phyloP scores from a whole-genome alignment of 2,888 invertebrate genomes.

The Microctonus aethiopoides region DNA sequence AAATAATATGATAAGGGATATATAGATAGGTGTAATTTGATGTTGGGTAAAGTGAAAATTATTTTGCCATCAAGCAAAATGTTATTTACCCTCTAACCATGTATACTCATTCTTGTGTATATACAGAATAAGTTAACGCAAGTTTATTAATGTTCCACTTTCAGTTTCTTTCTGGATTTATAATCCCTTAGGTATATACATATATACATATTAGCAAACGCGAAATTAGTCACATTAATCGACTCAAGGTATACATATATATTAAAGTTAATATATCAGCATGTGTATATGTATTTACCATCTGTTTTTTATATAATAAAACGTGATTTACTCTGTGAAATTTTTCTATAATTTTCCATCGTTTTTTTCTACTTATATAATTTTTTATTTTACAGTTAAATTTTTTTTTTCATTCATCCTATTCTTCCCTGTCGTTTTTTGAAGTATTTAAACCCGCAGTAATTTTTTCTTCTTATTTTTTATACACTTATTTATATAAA shows the following conservation, averaged over 20 bases:
- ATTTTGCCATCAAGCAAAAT: constrained; percentile 38
- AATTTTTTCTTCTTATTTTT: too few species aligned
- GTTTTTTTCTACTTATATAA: too few species aligned
- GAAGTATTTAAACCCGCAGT: too few species aligned
- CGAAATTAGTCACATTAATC: constrained; percentile 44
- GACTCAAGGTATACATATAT: constrained; percentile 2
- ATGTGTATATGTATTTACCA: too few species aligned
- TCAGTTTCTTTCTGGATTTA: constrained; percentile 28
- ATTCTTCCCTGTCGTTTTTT: too few species aligned
- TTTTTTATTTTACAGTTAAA: too few species aligned
- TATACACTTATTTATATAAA: too few species aligned
- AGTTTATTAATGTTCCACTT: constrained; percentile 14
- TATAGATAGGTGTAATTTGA: constrained; percentile 20
- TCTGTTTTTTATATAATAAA: too few species aligned
- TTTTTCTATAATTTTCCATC: too few species aligned
- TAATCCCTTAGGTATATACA: constrained; percentile 28
- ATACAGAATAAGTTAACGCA: neutral
- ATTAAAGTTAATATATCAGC: neutral
- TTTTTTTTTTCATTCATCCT: too few species aligned
- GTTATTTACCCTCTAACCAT: neutral
- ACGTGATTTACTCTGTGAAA: neutral
- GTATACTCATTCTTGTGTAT: constrained; percentile 3
- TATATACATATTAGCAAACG: constrained; percentile 27
- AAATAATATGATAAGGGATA: constrained; percentile 2
- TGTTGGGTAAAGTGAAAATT: constrained; percentile 40